Percentiles rank a stretch among this genome's conserved stretches.
phyloP scores from a whole-genome alignment of 2,888 invertebrate species.

The Sinelater perroti region DNA sequence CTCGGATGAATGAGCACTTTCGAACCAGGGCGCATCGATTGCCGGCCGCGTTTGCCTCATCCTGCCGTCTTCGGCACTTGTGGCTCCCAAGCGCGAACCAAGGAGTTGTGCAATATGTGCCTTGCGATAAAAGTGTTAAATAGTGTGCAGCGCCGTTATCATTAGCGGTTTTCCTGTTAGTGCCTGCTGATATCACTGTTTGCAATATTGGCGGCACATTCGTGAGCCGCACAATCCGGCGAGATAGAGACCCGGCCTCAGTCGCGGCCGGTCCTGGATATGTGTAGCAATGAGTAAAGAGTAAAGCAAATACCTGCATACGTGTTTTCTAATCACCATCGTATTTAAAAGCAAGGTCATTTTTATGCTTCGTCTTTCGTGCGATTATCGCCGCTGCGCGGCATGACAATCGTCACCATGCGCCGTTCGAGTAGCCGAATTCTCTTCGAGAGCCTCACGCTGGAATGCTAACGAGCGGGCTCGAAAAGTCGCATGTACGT shows the following conservation, averaged over 20 bases:
- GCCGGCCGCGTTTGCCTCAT: background rate
- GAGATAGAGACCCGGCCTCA: too few species aligned
- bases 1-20: background rate
- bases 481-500: too few species aligned
- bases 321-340: conserved; percentile 19
- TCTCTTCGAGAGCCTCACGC: too few species aligned
- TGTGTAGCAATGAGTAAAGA: conserved; percentile 3
- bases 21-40: conserved; percentile 6
- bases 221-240: too few species aligned
- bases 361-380: conserved; percentile 4
- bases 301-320: conserved; percentile 17
- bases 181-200: conserved; percentile 13
- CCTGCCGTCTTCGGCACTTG: too few species aligned
- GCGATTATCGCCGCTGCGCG: background rate
- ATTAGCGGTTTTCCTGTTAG: conserved; percentile 16
- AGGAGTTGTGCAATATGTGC: background rate
- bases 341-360: conserved; percentile 22
- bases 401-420: too few species aligned
- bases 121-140: conserved; percentile 15
- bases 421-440: too few species aligned
- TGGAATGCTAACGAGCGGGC: too few species aligned
- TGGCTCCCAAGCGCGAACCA: background rate
- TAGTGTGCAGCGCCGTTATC: conserved; percentile 12
- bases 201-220: background rate
- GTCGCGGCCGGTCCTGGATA: background rate